Percentiles rank a stretch among this genome's conserved stretches.
Evolutionary conservation across 2,888 invertebrate species (phyloP).

Genomic region (Hydraecia micacea): DNA sequence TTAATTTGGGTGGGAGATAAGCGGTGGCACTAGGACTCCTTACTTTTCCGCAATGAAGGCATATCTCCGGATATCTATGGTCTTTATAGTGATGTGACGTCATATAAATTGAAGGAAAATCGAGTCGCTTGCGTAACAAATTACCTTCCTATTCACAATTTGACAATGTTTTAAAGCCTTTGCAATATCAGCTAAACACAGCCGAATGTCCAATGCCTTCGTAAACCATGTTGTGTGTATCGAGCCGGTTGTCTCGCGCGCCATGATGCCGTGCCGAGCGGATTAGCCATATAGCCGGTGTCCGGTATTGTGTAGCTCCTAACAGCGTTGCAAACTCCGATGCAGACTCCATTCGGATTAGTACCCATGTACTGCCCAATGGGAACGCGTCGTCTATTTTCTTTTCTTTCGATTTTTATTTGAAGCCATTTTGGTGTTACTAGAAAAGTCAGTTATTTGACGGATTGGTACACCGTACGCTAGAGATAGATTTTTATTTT

Average conservation of each 20-base stretch:
- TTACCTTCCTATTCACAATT: background rate
- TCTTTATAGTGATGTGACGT: no score
- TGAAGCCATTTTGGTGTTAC: slow-evolving; percentile 11
- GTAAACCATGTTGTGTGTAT: slow-evolving; percentile 32
- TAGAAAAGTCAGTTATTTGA: background rate
- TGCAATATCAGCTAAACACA: background rate
- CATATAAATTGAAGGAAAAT: background rate
- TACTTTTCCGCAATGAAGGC: no score
- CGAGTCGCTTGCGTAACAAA: background rate
- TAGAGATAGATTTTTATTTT: background rate
- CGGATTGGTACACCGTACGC: background rate
- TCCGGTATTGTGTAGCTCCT: slow-evolving; percentile 45
- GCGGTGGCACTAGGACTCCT: no score
- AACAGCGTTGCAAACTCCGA: slow-evolving; percentile 41
- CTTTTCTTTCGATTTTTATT: slow-evolving; percentile 27
- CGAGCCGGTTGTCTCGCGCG: slow-evolving; percentile 6
- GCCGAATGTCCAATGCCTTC: background rate
- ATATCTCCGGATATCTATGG: no score
- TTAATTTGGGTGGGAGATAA: no score
- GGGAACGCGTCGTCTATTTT: slow-evolving; percentile 10
- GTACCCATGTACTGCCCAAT: slow-evolving; percentile 19
- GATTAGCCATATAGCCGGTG: slow-evolving; percentile 31
- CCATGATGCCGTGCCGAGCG: slow-evolving; percentile 22
- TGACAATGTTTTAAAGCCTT: background rate
- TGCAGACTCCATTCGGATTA: slow-evolving; percentile 48